Evolutionary conservation across 2,113 vertebrate species (phyloP).

Genomic region (Hippotragus niger): DNA sequence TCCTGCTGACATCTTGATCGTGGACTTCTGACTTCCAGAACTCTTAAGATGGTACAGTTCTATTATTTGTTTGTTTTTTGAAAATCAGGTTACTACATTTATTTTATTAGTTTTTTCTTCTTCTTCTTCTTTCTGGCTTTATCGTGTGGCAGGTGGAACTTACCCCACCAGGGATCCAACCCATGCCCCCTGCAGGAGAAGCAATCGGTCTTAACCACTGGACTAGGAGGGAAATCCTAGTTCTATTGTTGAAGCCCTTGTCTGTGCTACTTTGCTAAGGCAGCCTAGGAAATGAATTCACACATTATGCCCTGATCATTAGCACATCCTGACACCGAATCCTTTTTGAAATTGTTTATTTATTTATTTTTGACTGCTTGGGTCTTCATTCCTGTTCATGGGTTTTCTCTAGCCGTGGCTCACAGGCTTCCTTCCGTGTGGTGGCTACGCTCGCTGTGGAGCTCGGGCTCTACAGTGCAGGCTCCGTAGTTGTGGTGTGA

Average conservation of each 20-base stretch:
- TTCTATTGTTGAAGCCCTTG: not conserved
- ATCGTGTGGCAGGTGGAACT: not conserved
- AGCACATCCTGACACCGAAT: not conserved
- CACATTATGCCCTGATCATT: not conserved
- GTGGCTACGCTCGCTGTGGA: accelerated
- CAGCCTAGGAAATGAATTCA: not conserved
- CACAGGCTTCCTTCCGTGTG: not conserved
- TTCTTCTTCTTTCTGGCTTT: not conserved
- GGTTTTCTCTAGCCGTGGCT: not conserved
- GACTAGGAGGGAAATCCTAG: not conserved
- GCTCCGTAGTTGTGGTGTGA: accelerated
- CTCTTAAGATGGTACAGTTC: not conserved
- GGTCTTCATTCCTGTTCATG: not conserved
- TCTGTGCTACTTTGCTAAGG: not conserved
- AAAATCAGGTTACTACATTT: not conserved
- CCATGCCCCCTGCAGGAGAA: not conserved
- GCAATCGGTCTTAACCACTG: not conserved
- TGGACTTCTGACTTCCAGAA: not conserved
- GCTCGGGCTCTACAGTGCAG: not conserved
- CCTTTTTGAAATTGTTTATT: not conserved
- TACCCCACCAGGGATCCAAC: not conserved
- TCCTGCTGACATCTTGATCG: not conserved
- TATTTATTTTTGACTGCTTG: not conserved
- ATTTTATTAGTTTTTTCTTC: not conserved
- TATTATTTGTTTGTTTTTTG: not conserved